Conservation (phyloP, 1,140 invertebrate species). For the Schlechtendalia chinensis region DNA sequence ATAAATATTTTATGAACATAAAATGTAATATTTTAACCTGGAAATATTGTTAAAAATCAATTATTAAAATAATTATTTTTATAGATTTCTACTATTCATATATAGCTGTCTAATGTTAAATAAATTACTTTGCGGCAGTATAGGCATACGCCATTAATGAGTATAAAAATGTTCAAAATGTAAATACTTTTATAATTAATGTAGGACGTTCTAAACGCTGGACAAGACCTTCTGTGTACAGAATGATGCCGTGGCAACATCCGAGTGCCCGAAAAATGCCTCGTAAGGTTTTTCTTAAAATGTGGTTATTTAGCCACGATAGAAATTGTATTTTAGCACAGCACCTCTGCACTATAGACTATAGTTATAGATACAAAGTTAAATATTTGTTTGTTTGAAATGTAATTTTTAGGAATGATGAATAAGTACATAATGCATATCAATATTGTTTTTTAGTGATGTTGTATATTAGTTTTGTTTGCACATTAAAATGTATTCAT, state of each 20-base stretch:
- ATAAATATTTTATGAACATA: background rate
- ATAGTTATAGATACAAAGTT: background rate
- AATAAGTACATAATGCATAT: constrained; percentile 6
- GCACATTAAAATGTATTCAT: constrained; percentile 5
- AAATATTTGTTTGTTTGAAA: constrained; percentile 1
- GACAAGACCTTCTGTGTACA: constrained; percentile 43
- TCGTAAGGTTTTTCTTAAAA: constrained; percentile 40
- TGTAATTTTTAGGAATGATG: constrained; percentile 12
- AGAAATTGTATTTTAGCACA: constrained; percentile 30
- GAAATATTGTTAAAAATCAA: background rate
- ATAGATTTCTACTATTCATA: background rate
- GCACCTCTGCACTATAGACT: constrained; percentile 36
- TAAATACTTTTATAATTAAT: constrained; percentile 44
- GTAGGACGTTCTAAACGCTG: constrained; percentile 47
- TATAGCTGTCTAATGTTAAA: background rate
- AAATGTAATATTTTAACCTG: background rate
- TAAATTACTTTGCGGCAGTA: background rate
- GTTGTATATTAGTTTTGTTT: constrained; percentile 9
- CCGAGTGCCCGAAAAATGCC: constrained; percentile 38
- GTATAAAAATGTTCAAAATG: background rate
- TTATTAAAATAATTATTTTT: background rate
- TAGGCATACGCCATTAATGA: background rate
- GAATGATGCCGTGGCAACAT: constrained; percentile 43
- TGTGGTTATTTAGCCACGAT: background rate
- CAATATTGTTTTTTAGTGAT: background rate